A percentile compares a stretch with the other conserved stretches of the same genome.
phyloP scores from a whole-genome alignment of 2,113 vertebrate species.

The Lathamus discolor region DNA sequence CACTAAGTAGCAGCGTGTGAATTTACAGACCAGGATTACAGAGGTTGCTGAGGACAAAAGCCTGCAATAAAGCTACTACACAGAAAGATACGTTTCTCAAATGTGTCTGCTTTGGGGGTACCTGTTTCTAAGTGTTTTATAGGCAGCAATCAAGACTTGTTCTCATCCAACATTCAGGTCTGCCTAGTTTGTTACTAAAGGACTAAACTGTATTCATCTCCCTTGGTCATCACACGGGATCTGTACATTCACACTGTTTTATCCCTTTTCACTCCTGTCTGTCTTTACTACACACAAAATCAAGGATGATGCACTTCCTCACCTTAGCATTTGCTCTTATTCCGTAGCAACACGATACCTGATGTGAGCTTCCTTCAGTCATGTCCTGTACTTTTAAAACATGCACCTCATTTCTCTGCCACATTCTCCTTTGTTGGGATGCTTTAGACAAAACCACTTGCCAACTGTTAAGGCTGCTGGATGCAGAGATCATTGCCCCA shows the following conservation, averaged over 20 bases:
- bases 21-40: neutral
- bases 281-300: neutral
- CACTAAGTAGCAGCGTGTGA: neutral
- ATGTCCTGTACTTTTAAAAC: accelerated
- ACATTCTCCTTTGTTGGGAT: neutral
- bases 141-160: neutral
- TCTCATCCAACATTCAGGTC: neutral
- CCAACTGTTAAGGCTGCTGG: neutral
- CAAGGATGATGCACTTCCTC: neutral
- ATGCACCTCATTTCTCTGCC: neutral
- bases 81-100: neutral
- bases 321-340: neutral
- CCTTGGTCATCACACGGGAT: neutral
- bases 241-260: neutral
- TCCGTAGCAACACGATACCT: neutral
- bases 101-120: neutral
- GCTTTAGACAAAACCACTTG: neutral
- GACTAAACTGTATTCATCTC: neutral
- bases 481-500: neutral
- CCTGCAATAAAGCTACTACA: neutral
- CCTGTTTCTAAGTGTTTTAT: neutral
- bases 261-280: neutral
- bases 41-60: neutral
- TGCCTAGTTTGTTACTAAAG: neutral
- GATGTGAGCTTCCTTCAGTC: neutral